These are phyloP conservation scores for Chaetogeoica ovagalla DNA, from an alignment of 2,888 invertebrate genomes.

Conservation along the genomic window DNA sequence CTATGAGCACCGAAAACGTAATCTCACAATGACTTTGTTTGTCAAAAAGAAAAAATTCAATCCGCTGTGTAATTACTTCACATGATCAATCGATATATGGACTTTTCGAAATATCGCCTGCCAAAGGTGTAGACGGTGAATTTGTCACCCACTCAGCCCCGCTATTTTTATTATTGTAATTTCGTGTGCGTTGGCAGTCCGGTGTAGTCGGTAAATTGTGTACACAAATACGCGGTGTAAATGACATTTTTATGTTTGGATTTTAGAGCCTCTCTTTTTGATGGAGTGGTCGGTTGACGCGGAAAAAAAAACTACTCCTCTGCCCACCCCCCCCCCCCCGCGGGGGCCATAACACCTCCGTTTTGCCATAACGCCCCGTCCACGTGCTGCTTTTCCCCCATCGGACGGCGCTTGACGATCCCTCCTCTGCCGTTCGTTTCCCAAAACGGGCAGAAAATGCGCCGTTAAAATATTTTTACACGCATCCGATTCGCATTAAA, in stretches of 20 bases:
- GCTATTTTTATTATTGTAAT: no score
- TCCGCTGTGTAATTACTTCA: no score
- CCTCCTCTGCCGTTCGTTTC: background rate
- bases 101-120: no score
- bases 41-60: no score
- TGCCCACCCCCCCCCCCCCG: no score
- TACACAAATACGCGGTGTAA: conserved; percentile 44
- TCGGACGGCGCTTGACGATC: background rate
- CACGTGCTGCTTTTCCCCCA: no score
- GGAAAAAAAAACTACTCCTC: conserved; percentile 7
- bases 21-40: no score
- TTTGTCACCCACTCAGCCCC: no score
- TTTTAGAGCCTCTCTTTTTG: conserved; percentile 34
- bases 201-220: conserved; percentile 37
- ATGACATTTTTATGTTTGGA: conserved; percentile 51
- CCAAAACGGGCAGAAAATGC: conserved; percentile 26
- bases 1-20: no score
- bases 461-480: conserved; percentile 42
- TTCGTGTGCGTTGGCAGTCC: no score
- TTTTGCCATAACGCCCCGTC: background rate
- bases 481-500: conserved; percentile 47
- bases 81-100: no score
- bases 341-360: conserved; percentile 9
- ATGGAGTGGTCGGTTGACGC: conserved; percentile 47
- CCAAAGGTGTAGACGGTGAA: no score